Conservation (phyloP, 2,797 vertebrate genomes). For the Momotus momota region DNA sequence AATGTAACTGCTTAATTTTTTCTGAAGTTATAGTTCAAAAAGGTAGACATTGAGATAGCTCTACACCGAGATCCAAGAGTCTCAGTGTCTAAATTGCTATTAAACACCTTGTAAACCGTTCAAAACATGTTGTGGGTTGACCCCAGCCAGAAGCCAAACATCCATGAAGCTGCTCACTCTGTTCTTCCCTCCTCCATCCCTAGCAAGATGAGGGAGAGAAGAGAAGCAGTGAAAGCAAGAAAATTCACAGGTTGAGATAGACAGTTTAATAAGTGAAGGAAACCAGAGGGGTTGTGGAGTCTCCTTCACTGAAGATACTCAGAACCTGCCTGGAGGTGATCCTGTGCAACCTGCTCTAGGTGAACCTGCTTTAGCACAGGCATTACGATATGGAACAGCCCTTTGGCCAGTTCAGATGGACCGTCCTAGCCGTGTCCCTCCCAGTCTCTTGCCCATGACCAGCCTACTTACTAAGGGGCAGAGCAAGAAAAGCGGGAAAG, state of each 20-base stretch:
- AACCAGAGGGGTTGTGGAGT: background rate
- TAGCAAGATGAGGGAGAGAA: background rate
- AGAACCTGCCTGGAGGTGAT: background rate
- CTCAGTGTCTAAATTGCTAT: background rate
- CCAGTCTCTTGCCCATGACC: background rate
- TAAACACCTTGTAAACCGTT: background rate
- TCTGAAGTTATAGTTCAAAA: background rate
- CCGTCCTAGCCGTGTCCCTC: rapidly evolving
- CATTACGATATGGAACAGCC: background rate
- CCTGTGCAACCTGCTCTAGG: background rate
- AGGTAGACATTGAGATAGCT: background rate
- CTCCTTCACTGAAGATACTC: background rate
- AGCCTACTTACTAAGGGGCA: background rate
- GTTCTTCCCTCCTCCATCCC: background rate
- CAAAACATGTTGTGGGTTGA: background rate
- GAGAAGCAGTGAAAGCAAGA: background rate
- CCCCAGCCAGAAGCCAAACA: background rate
- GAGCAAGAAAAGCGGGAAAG: background rate
- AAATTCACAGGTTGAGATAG: background rate
- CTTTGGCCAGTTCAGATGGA: background rate
- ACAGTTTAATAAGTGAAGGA: background rate
- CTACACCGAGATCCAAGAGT: background rate
- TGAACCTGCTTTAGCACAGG: background rate
- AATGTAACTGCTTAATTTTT: background rate
- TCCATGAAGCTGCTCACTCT: background rate